These are phyloP conservation scores for Oscheius onirici DNA, from an alignment of 2,888 invertebrate genomes.

Conservation along the genomic window DNA sequence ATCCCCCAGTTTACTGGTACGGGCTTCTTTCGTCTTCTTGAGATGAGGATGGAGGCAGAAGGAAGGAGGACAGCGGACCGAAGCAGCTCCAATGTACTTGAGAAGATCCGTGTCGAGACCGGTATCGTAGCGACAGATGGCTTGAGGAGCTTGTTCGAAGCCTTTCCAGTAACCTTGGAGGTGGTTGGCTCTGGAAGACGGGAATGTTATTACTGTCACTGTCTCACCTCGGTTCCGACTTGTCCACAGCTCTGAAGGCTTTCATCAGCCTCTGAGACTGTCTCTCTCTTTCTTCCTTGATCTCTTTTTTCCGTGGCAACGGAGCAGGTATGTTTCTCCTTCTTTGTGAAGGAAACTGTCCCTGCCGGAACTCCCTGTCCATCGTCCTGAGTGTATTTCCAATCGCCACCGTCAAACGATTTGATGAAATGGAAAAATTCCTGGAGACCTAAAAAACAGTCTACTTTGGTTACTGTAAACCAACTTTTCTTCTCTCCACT, in stretches of 20 bases:
- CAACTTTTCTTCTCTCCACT: too few relatives aligned
- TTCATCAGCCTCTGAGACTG: slow-evolving; percentile 80
- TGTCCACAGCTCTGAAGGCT: slow-evolving; percentile 76
- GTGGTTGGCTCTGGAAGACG: slow-evolving; percentile 76
- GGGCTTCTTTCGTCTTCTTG: slow-evolving; percentile 79
- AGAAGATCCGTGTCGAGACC: slow-evolving; percentile 83
- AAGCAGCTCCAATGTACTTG: slow-evolving; percentile 83
- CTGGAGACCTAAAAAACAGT: too few relatives aligned
- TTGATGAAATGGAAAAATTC: too few relatives aligned
- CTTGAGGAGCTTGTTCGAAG: slow-evolving; percentile 80
- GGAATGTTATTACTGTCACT: background rate
- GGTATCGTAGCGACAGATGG: slow-evolving; percentile 84
- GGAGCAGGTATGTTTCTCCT: too few relatives aligned
- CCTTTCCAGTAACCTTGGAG: slow-evolving; percentile 84
- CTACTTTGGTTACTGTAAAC: too few relatives aligned
- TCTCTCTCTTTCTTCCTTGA: slow-evolving; percentile 74
- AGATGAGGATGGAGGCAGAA: slow-evolving; percentile 83
- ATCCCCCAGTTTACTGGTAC: too few relatives aligned
- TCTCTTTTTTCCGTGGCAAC: slow-evolving; percentile 78
- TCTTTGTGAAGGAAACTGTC: too few relatives aligned
- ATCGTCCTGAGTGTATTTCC: too few relatives aligned
- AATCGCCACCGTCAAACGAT: too few relatives aligned
- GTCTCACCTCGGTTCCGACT: slow-evolving; percentile 36
- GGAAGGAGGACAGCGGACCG: slow-evolving; percentile 73
- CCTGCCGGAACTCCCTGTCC: too few relatives aligned